Percentiles rank a stretch among this genome's conserved stretches.
Evolutionary conservation across 2,888 invertebrate genomes (phyloP).

Genomic region (Stenodera caucasica): DNA sequence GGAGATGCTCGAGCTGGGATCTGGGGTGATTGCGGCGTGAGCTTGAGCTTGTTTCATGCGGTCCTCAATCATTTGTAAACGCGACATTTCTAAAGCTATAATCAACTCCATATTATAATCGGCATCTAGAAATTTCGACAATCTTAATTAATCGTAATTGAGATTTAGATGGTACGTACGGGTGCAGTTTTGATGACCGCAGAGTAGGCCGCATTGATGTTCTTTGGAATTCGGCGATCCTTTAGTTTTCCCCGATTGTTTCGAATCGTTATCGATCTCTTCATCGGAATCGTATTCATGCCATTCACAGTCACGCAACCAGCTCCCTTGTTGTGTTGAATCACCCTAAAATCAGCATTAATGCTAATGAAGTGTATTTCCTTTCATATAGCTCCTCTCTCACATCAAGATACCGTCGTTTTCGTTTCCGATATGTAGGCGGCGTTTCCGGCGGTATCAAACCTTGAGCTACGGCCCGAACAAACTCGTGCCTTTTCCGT

Average conservation of each 20-base stretch:
- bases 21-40: slow-evolving; percentile 42
- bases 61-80: slow-evolving; percentile 68
- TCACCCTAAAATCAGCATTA: slow-evolving; percentile 45
- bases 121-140: slow-evolving; percentile 40
- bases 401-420: slow-evolving; percentile 57
- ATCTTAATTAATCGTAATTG: slow-evolving; percentile 3
- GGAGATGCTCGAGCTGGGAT: slow-evolving; percentile 52
- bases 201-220: slow-evolving; percentile 61
- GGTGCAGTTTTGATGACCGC: slow-evolving; percentile 51
- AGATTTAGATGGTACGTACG: slow-evolving; percentile 38
- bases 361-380: not conserved
- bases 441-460: slow-evolving; percentile 64
- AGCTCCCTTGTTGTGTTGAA: slow-evolving; percentile 56
- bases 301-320: slow-evolving; percentile 63
- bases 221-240: slow-evolving; percentile 49
- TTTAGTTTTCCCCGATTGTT: slow-evolving; percentile 40
- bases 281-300: slow-evolving; percentile 63
- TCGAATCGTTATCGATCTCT: slow-evolving; percentile 52
- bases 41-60: slow-evolving; percentile 57
- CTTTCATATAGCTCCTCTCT: slow-evolving; percentile 28
- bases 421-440: slow-evolving; percentile 60
- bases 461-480: slow-evolving; percentile 63
- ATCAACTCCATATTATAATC: slow-evolving; percentile 66
- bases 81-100: slow-evolving; percentile 69
- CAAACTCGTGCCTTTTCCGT: slow-evolving; percentile 65